Base-by-base conservation (phyloP, 92 coral and sea anemone species). In the Parazoanthus darwini region DNA sequence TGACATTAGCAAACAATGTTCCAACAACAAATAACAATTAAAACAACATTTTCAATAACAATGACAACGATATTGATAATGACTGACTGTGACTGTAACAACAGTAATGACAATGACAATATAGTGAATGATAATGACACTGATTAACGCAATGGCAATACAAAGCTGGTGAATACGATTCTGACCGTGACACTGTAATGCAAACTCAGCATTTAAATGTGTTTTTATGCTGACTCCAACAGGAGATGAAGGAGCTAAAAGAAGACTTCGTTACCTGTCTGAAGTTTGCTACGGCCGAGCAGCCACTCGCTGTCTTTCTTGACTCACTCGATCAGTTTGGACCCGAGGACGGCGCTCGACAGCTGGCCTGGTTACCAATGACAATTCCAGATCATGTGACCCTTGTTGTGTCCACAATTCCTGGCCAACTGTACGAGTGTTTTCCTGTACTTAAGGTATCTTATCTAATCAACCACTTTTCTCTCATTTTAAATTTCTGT, bases 251-350 rank as follows among this genome's bases (percentile, higher is more conserved):
- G 78, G 94, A 92, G 46, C 88, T 92, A 46, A 88, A 88, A 38
- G 93, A 92, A 50, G 94, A 92, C 86, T 92, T 92, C 46, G 33
- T 82, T 3, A 90, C 58, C 50, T 92, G 93, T 44, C 87, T 92
- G 74, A 81, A 71, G 74, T 22, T 88, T 66, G 94, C 94, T 36
- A 88, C 85, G 46, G 86, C 86, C 16, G 93, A 90, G 74, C 77
- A 90, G 68, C 94, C 94, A 44, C 94, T 92, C 33, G 85, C 91
- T 73, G 80, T 92, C 48, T 87, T 92, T 44, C 91, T 92, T 8
- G 94, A 92, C 74, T 92, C 94, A 2, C 88, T 92, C 22, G 94
- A 92, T 88, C 94, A 92, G 90, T 90, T 92, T 82, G 90, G 94
- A 48, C 91, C 88, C 15, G 94, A 92, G 42, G 94, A 92, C 22